These are phyloP conservation scores for Pseudachorutes palmiensis DNA, from an alignment of 1,140 invertebrate species.

Conservation along the genomic window DNA sequence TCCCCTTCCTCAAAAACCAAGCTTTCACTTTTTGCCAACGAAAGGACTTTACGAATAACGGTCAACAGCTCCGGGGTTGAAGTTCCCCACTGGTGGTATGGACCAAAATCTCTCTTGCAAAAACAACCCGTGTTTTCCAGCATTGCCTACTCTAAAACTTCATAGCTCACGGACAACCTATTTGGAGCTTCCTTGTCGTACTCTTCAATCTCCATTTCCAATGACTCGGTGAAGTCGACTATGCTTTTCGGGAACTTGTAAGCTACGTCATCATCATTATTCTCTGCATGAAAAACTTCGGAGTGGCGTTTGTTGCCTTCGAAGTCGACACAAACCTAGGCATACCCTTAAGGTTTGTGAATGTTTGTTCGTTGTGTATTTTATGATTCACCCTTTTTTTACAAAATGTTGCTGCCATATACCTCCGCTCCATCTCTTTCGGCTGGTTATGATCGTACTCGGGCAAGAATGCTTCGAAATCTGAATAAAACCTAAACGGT, in stretches of 20 bases:
- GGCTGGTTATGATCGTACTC: too few species aligned
- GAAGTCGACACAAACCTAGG: not conserved
- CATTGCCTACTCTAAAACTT: not conserved
- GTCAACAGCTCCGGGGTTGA: too few species aligned
- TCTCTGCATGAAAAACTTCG: not conserved
- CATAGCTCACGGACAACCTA: not conserved
- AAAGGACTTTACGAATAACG: too few species aligned
- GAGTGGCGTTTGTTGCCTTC: not conserved
- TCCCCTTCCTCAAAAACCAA: too few species aligned
- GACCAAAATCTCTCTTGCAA: not conserved
- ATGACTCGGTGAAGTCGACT: not conserved
- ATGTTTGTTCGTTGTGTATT: too few species aligned
- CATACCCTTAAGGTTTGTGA: constrained; percentile 7
- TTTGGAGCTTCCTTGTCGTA: not conserved
- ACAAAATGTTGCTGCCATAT: too few species aligned
- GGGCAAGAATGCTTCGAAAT: too few species aligned
- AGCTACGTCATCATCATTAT: constrained; percentile 4
- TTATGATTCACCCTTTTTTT: too few species aligned
- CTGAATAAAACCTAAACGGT: too few species aligned
- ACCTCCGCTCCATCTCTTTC: too few species aligned
- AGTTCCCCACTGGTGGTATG: too few species aligned
- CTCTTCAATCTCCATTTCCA: not conserved
- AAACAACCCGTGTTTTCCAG: not conserved
- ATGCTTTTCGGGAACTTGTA: not conserved
- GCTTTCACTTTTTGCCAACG: too few species aligned